Evolutionary conservation across 2,797 vertebrate species (phyloP), one percentile per base, ranked within the genome.

Genomic region (Ispidina picta): DNA sequence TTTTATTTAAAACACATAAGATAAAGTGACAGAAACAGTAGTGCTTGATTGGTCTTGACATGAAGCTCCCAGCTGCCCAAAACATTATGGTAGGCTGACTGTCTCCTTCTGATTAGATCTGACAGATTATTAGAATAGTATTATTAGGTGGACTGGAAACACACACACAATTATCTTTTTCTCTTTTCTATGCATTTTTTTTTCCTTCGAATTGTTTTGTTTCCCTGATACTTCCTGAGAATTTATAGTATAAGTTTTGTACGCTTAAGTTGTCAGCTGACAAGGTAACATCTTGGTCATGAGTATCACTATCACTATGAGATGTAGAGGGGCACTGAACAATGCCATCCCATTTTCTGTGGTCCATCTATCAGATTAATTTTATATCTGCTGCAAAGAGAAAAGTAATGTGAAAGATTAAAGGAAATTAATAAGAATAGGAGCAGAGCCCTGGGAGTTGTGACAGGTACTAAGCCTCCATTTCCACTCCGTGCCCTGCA

Each of bases 81-180:
- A 92, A 78, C 1, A 70, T 88, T 94, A 93, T 86, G 54, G 58
- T 90, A 70, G 33, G n/a, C 56, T 78, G 52, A 66, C 62, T 77
- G 52, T 8, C 55, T 89, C 49, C 31, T 78, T 58, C 52, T 94
- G 81, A 96, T 94, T 84, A 82, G 56, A 93, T 63, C 52, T 91
- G 94, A 84, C 86, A 95, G 48, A 86, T 85, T 56, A 94, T 95
- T 94, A 93, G 28, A 86, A 69, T 9, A 37, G 25, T 49, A 55
- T 52, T 65, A 71, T 88, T 80, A 88, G 65, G 68, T 71, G 68
- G 65, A 76, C 59, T 15, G 1, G n/a, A 15, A 90, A 79, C 28
- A 81, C 89, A 76, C 26, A 68, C 21, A 68, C 5, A 59, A 49
- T 86, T 4, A 19, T 1, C 51, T 81, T 72, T 76, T 81, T 37